Base-by-base conservation (phyloP, 92 coral and sea anemone species). In the Micromussa lordhowensis region DNA sequence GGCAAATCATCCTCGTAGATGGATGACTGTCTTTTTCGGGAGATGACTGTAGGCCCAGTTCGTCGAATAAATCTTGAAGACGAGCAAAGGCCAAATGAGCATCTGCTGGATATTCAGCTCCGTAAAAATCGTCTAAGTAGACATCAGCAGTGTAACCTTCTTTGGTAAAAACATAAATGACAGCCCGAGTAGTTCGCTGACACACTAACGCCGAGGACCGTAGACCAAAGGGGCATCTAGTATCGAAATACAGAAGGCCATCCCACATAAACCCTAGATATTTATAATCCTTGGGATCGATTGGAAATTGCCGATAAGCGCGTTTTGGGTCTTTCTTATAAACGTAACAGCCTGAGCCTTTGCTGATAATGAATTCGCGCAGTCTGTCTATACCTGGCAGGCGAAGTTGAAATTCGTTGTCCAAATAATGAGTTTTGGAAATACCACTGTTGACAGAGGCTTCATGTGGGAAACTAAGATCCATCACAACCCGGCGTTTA, bases 31-130 rank as follows among this genome's bases (percentile, higher is more conserved):
- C 90, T 49, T 90, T 90, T 48, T 53, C 85, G 1, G 86, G 87
- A 3, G 93, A 90, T 28, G 87, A 86, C 38, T 86, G 87, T 57
- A 86, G 81, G 9, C 91, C 93, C 15, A 88, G 82, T 44, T 81
- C 85, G 26, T 87, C 86, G 51, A 88, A 88, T 75, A 88, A 63
- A 13, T 74, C 68, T 35, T 59, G 66, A 24, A 88, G 87, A n/a
- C 51, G 58, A 5, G 16, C 59, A 40, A 88, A 81, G 21, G 87
- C 91, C 10, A 24, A 11, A 35, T 24, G 48, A 32, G 91, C 80
- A 26, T 10, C 57, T 72, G 68, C 17, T 8, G 81, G 91, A 35
- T 59, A 21, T 29, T 88, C 91, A 18, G 91, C 82, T 8, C 83
- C 82, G 32, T 68, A 88, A 49, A 87, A 87, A 87, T 88, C 81